phyloP scores from a whole-genome alignment of 2,797 vertebrate genomes.

The Gouania willdenowi region DNA sequence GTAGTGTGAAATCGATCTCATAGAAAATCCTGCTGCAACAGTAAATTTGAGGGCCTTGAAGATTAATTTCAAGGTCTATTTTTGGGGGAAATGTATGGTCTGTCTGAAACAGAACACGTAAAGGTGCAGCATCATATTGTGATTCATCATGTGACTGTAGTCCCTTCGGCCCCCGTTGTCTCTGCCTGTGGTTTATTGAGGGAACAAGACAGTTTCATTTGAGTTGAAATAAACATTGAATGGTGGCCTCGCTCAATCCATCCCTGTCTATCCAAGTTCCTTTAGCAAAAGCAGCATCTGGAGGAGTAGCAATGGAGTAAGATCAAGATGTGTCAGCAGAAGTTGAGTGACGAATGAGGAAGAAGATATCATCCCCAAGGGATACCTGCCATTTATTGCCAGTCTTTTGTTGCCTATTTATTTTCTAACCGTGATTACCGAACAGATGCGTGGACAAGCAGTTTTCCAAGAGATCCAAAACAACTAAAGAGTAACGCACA shows the following conservation, averaged over 20 bases:
- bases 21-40: constrained; percentile 37
- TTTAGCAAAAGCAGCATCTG: constrained; percentile 37
- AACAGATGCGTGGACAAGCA: constrained; percentile 47
- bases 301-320: constrained; percentile 19
- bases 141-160: constrained; percentile 40
- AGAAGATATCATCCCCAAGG: constrained; percentile 59
- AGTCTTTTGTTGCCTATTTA: constrained; percentile 56
- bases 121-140: constrained; percentile 53
- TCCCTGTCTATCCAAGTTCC: constrained; percentile 56
- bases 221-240: constrained; percentile 68
- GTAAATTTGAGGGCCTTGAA: constrained; percentile 53
- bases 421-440: constrained; percentile 67
- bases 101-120: constrained; percentile 36
- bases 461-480: constrained; percentile 34
- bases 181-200: constrained; percentile 41
- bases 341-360: constrained; percentile 64
- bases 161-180: constrained; percentile 15
- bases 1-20: constrained; percentile 71
- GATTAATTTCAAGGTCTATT: constrained; percentile 70
- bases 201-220: constrained; percentile 51
- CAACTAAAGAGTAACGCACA: constrained; percentile 32
- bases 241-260: constrained; percentile 49
- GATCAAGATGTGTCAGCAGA: constrained; percentile 40
- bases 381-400: constrained; percentile 62
- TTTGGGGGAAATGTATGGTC: constrained; percentile 42